Evolutionary conservation across 1,140 invertebrate genomes (phyloP), one percentile per base, ranked within the genome.

Genomic region (Leucophenga varia): DNA sequence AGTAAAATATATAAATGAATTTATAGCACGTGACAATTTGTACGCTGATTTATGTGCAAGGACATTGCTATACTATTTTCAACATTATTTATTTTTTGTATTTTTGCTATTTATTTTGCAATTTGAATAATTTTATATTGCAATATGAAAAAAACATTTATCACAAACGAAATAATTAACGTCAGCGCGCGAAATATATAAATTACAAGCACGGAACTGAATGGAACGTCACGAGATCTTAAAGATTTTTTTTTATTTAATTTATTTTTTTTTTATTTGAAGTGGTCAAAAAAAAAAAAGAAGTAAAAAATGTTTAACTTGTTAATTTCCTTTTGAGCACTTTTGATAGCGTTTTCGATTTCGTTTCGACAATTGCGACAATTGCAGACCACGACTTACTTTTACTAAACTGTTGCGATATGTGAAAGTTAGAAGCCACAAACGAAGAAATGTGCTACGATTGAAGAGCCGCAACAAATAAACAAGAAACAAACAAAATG

Each of bases 11-110:
- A 61, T 63, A 63, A 67, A 67, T 63, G 53, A 67, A 67, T 57
- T 67, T 59, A 55, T 59, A 67, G 51, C 63, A 67, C 63, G 63
- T 67, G 63, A 61, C 63, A 59, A 54, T 63, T 54, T 52, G 37
- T 21, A 51, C 18, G 32, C 40, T 59, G 51, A 63, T 57, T 64
- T 54, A 57, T 57, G 47, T 48, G 35, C 55, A 54, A 57, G 52
- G 43, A 35, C 40, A 35, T 50, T 32, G 40, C 14, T 30, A 44
- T 40, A n/a, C n/a, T n/a, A n/a, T n/a, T n/a, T n/a, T n/a, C n/a
- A n/a, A n/a, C n/a, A n/a, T n/a, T n/a, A n/a, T n/a, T n/a, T n/a
- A n/a, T n/a, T n/a, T n/a, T n/a, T 52, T 49, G 32, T 28, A 12
- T 28, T 20, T 36, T 43, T 41, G 43, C 39, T 40, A 42, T 42